Base-by-base conservation (phyloP, 1,140 invertebrate genomes). In the Helicoverpa zea region DNA sequence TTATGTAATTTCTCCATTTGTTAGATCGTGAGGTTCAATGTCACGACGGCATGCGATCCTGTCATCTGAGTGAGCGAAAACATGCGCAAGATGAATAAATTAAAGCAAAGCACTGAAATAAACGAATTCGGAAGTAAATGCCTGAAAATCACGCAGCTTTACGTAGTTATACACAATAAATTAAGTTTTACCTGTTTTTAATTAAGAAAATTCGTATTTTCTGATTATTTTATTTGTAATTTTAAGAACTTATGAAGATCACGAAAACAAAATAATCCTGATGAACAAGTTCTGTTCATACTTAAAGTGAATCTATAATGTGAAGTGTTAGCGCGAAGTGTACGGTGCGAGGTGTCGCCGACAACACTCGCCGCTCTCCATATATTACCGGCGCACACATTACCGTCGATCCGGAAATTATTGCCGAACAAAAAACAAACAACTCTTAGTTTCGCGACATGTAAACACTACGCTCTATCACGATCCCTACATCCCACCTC, bases 401-500 rank as follows among this genome's bases (percentile, higher is more conserved):
- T 68, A 74, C 59, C 73, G 64, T 49, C 73, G 56, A 74, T 73
- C 58, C 68, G 70, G 75, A 82, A 77, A 78, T 79, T 73, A 82
- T 82, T 74, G 81, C 47, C 61, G 18, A 58, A 66, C 66, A 78
- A 78, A 78, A 82, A 78, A 78, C 75, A 82, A 82, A 78, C 81
- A 82, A 76, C 63, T 56, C 56, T 49, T 79, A 29, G 72, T 68
- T 76, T 35, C 49, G 11, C 58, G 43, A 49, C 68, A 66, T 61
- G 75, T 82, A 82, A 82, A 82, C 75, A 77, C 80, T 72, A 52
- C 58, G 47, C 68, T 70, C 54, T 61, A 77, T 29, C 61, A 35
- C 61, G 4, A 64, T 3, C 56, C 18, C n/a, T 14, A 23, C 23
- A 30, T 64, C 75, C 29, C 51, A 77, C 54, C 75, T 77, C 59